Evolutionary conservation across 2,797 vertebrate species (phyloP).

Genomic region (Acanthurus leucopareius): DNA sequence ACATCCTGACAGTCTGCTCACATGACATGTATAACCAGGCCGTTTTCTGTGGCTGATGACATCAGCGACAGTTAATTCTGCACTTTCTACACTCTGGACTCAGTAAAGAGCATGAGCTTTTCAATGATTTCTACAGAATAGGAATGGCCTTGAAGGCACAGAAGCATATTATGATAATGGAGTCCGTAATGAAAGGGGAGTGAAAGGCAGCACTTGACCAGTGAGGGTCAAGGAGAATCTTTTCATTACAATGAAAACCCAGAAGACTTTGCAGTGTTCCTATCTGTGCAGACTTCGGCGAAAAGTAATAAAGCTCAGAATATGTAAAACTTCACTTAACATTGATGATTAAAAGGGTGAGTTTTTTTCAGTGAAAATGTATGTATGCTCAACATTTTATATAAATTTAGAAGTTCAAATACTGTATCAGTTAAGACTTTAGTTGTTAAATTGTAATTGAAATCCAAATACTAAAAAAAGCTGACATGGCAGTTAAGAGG

Average conservation of each 20-base stretch:
- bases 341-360: background rate
- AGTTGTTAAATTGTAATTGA: background rate
- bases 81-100: background rate
- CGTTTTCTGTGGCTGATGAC: conserved; percentile 31
- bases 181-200: conserved; percentile 12
- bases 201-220: conserved; percentile 20
- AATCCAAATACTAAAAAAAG: background rate
- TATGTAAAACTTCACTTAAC: background rate
- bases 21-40: background rate
- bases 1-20: background rate
- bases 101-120: background rate
- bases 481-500: background rate
- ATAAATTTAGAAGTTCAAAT: background rate
- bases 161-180: conserved; percentile 22
- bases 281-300: background rate
- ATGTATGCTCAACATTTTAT: background rate
- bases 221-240: conserved; percentile 26
- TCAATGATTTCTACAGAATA: conserved; percentile 11
- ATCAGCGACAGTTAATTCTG: conserved; percentile 20
- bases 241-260: conserved; percentile 32
- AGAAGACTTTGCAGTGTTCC: background rate
- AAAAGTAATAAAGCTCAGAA: background rate
- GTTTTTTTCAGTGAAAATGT: background rate
- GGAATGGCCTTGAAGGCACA: background rate
- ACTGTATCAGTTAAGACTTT: background rate